These are phyloP conservation scores for Eupithecia inturbata DNA, from an alignment of 2,888 invertebrate genomes.

Conservation along the genomic window DNA sequence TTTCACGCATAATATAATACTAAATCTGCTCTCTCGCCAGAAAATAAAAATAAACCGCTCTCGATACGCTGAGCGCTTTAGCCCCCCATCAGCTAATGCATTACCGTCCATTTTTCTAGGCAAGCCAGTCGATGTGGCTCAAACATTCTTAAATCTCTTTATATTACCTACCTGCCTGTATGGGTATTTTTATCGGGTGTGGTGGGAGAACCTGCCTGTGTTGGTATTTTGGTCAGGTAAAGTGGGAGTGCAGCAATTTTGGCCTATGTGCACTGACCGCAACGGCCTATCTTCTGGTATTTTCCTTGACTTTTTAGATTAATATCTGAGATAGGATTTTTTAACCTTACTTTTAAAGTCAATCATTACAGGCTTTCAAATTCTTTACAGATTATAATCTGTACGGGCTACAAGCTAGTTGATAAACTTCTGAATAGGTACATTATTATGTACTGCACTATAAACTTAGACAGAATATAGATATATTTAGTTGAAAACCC, in stretches of 20 bases:
- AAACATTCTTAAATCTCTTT: constrained; percentile 71
- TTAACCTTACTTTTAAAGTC: too few species aligned
- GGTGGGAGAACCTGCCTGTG: constrained; percentile 43
- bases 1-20: constrained; percentile 42
- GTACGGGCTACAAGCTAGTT: not conserved
- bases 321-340: not conserved
- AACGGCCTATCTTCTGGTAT: too few species aligned
- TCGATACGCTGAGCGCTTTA: constrained; percentile 62
- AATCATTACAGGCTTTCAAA: not conserved
- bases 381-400: not conserved
- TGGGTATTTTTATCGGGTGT: constrained; percentile 51
- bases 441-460: not conserved
- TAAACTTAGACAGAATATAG: not conserved
- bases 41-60: constrained; percentile 57
- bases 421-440: not conserved
- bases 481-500: not conserved
- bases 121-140: constrained; percentile 63
- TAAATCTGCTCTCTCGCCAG: constrained; percentile 40
- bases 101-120: constrained; percentile 70
- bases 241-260: constrained; percentile 38
- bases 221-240: constrained; percentile 51
- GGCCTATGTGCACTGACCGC: not conserved
- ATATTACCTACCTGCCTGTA: constrained; percentile 55
- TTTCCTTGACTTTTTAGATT: too few species aligned
- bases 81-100: constrained; percentile 68